These are phyloP conservation scores for Sylvia borin DNA, from an alignment of 2,797 vertebrate genomes.

Conservation along the genomic window DNA sequence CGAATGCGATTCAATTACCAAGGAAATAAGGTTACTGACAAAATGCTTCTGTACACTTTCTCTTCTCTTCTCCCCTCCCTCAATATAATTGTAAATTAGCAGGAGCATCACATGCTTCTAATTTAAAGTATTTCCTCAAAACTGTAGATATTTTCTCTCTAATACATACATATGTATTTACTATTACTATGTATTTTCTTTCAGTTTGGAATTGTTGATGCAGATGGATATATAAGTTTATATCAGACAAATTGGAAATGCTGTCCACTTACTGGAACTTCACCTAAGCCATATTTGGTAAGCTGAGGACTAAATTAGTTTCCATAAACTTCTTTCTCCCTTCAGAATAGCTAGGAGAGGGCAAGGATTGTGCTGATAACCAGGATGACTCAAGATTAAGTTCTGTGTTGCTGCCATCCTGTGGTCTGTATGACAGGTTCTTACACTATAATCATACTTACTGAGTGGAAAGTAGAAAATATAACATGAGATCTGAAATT, in stretches of 20 bases:
- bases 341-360: not conserved
- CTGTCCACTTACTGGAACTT: slow-evolving; percentile 82
- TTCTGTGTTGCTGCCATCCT: not conserved
- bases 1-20: slow-evolving; percentile 97
- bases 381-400: not conserved
- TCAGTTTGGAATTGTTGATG: slow-evolving; percentile 96
- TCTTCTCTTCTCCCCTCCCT: not conserved
- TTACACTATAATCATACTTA: not conserved
- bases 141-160: not conserved
- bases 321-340: not conserved
- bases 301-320: slow-evolving; percentile 41
- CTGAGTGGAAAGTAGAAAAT: not conserved
- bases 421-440: not conserved
- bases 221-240: slow-evolving; percentile 93
- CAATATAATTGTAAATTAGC: not conserved
- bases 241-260: slow-evolving; percentile 94
- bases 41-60: not conserved
- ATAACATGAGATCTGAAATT: not conserved
- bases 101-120: not conserved
- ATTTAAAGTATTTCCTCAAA: not conserved
- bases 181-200: not conserved
- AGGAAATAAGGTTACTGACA: slow-evolving; percentile 91
- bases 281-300: slow-evolving; percentile 94
- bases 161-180: not conserved
- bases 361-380: not conserved